A percentile compares a stretch with the other conserved stretches of the same genome.
phyloP scores from a whole-genome alignment of 2,113 vertebrate species.

The Oxyruncus cristatus region DNA sequence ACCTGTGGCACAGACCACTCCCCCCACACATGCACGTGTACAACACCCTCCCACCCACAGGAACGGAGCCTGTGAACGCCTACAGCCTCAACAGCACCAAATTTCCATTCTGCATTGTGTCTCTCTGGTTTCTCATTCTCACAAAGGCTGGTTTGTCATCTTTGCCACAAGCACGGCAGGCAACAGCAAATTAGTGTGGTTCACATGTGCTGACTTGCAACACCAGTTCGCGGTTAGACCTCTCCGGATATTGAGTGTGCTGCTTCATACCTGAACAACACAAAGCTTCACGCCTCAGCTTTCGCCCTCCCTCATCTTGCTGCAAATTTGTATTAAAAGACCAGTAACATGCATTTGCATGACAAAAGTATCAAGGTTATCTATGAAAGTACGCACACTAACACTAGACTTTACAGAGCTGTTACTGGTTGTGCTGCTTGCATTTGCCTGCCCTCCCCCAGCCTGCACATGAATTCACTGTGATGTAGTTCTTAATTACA shows the following conservation, averaged over 20 bases:
- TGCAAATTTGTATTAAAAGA: background rate
- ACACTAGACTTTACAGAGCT: background rate
- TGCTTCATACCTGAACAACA: background rate
- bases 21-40: background rate
- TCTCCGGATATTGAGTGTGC: fast-evolving
- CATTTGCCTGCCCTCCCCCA: background rate
- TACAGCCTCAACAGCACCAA: background rate
- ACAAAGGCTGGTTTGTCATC: conserved; percentile 48
- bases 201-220: background rate
- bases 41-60: background rate
- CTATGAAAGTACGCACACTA: background rate
- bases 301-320: background rate
- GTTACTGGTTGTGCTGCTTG: fast-evolving
- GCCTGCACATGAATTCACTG: background rate
- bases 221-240: background rate
- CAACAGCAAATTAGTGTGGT: background rate
- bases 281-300: background rate
- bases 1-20: background rate
- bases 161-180: conserved; percentile 10
- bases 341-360: fast-evolving
- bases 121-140: background rate
- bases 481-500: background rate
- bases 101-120: conserved; percentile 33
- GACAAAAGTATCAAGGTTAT: background rate
- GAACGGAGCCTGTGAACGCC: background rate